Conservation (phyloP, 2,113 vertebrate genomes). For the Turdus rufiventris region DNA sequence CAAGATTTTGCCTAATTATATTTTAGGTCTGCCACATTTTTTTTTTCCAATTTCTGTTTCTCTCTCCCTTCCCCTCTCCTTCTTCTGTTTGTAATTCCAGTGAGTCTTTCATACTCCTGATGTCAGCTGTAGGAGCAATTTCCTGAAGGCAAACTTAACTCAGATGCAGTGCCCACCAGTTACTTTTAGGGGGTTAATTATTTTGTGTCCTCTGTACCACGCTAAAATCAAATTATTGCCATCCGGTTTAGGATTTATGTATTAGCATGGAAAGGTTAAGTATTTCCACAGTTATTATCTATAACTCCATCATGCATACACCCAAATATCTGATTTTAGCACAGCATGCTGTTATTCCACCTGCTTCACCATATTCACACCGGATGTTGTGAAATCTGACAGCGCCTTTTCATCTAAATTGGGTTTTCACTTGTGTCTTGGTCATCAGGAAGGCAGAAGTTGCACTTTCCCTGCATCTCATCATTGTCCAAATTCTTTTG, state of each 20-base stretch:
- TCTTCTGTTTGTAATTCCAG: not conserved
- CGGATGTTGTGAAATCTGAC: not conserved
- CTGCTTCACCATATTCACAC: not conserved
- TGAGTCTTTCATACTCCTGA: not conserved
- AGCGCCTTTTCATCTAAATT: not conserved
- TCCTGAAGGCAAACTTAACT: not conserved
- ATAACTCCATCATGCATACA: not conserved
- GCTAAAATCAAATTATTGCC: not conserved
- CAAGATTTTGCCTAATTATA: not conserved
- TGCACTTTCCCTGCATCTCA: not conserved
- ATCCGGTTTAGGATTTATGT: not conserved
- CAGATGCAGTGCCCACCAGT: not conserved
- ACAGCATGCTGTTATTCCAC: not conserved
- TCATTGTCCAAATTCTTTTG: not conserved
- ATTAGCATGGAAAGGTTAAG: not conserved
- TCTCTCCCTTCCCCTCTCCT: not conserved
- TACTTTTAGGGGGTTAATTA: not conserved
- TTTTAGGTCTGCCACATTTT: not conserved
- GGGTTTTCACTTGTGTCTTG: not conserved
- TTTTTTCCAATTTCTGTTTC: not conserved
- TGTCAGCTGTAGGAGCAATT: not conserved
- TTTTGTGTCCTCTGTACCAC: not conserved
- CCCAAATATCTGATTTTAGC: not conserved
- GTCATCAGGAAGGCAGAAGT: not conserved
- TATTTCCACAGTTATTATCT: not conserved